Evolutionary conservation across 1,140 invertebrate genomes (phyloP).

Genomic region (Ceratosolen solmsi): DNA sequence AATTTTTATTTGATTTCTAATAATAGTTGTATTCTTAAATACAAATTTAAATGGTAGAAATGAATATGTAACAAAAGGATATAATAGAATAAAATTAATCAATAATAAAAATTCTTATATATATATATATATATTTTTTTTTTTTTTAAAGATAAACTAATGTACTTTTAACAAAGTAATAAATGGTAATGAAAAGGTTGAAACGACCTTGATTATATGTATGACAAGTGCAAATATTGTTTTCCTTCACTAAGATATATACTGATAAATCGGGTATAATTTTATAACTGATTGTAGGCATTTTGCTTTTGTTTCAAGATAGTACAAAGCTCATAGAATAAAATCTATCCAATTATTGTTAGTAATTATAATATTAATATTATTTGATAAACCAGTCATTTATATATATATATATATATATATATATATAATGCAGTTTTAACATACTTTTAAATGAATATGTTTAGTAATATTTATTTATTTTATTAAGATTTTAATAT

Average conservation of each 20-base stretch:
- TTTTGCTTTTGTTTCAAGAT: conserved; percentile 37
- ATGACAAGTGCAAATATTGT: conserved; percentile 50
- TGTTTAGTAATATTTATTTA: too few species aligned
- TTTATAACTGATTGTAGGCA: conserved; percentile 42
- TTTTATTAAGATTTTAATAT: too few species aligned
- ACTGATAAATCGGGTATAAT: conserved; percentile 41
- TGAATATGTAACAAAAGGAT: too few species aligned
- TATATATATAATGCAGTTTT: too few species aligned
- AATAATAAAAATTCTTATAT: too few species aligned
- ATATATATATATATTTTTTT: too few species aligned
- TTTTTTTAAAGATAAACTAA: conserved; percentile 22
- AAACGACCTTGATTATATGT: conserved; percentile 49
- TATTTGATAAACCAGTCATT: not conserved
- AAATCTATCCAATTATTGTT: not conserved
- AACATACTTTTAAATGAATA: too few species aligned
- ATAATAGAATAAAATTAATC: not conserved
- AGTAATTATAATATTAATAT: not conserved
- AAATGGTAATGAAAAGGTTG: conserved; percentile 51
- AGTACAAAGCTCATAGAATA: not conserved
- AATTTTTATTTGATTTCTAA: not conserved
- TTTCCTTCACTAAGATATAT: conserved; percentile 6
- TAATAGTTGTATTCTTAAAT: not conserved
- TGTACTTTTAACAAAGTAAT: conserved; percentile 34
- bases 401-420: too few species aligned
- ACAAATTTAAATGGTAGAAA: too few species aligned